Evolutionary conservation across 2,888 invertebrate species (phyloP).

Genomic region (Rotaria macrura): DNA sequence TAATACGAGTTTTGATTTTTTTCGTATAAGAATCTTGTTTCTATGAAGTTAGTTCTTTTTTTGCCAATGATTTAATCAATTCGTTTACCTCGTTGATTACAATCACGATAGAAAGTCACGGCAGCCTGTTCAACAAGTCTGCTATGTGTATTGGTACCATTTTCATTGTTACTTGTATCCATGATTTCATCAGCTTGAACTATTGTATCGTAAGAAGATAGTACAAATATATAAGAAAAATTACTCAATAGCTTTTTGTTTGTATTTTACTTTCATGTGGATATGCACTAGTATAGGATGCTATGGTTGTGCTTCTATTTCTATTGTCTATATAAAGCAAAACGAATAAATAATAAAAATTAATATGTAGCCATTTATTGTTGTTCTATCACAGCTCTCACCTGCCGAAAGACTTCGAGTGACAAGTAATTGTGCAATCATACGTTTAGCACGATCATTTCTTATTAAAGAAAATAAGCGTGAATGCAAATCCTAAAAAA

Average conservation of each 20-base stretch:
- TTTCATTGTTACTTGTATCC: background rate
- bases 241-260: too few relatives aligned
- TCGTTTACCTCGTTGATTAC: background rate
- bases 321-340: background rate
- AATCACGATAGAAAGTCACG: background rate
- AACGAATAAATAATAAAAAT: background rate
- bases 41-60: background rate
- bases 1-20: background rate
- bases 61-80: background rate
- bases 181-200: background rate
- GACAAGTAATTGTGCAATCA: background rate
- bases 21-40: background rate
- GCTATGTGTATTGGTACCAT: background rate
- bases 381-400: background rate
- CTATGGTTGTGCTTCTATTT: background rate
- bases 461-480: background rate
- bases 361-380: background rate
- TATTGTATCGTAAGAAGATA: background rate
- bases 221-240: too few relatives aligned
- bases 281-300: too few relatives aligned
- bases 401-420: background rate
- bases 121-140: background rate
- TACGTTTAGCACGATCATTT: background rate
- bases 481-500: background rate
- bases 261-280: too few relatives aligned